A percentile compares a stretch with the other conserved stretches of the same genome.
Evolutionary conservation across 1,140 invertebrate genomes (phyloP).

Genomic region (Babylonia areolata): DNA sequence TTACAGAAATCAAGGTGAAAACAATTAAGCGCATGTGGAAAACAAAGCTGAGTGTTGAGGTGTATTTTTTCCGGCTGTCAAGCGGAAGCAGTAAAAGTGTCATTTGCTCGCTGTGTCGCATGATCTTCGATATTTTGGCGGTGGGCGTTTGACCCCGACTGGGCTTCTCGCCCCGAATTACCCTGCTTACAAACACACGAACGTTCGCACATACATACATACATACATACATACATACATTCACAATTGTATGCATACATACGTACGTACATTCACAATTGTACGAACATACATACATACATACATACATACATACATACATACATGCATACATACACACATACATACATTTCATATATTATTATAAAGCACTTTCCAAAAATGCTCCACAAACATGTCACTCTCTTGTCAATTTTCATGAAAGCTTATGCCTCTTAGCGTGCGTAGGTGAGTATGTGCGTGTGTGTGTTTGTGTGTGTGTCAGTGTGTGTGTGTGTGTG

Average conservation of each 20-base stretch:
- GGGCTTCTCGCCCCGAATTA: too few relatives aligned
- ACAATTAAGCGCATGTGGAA: too few relatives aligned
- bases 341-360: background rate
- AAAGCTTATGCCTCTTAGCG: background rate
- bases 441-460: background rate
- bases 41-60: too few relatives aligned
- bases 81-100: too few relatives aligned
- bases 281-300: background rate
- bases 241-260: background rate
- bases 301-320: background rate
- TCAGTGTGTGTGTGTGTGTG: constrained; percentile 8
- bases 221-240: background rate
- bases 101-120: too few relatives aligned
- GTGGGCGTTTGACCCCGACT: too few relatives aligned
- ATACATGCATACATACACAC: background rate
- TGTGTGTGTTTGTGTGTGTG: constrained; percentile 22
- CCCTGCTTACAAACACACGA: background rate
- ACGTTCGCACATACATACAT: background rate
- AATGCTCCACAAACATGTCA: background rate
- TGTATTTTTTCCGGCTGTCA: too few relatives aligned
- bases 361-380: background rate
- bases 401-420: too few relatives aligned
- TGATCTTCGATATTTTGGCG: too few relatives aligned
- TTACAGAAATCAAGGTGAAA: too few relatives aligned
- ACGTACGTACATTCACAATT: background rate